Base-by-base conservation (phyloP, 1,140 invertebrate genomes). In the Bombyx mandarina region DNA sequence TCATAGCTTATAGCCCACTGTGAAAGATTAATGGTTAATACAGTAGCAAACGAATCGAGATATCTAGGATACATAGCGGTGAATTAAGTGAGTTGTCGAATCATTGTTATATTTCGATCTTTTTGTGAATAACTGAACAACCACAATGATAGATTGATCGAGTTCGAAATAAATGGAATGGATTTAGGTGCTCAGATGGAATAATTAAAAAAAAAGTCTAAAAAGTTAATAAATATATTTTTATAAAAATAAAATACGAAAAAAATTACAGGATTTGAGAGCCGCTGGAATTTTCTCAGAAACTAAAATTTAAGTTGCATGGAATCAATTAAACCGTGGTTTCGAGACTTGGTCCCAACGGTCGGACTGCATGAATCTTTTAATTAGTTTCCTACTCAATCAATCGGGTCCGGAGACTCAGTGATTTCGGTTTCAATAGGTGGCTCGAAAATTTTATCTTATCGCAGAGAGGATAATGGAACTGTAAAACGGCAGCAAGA, bases 301-400 rank as follows among this genome's bases (percentile, higher is more conserved):
- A 62, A 42, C 64, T 59, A 52, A 58, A 61, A 69, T 63, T 60
- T 62, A 43, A 67, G 57, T 56, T 62, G 52, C 71, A 63, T 69
- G 60, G 82, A 86, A 86, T 84, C 79, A 82, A 84, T 84, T 86
- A 84, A 65, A 64, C 66, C 75, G 70, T 77, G 68, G 63, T 70
- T 63, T 68, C 69, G 65, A 66, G 65, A 42, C n/a, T 61, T 56
- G 66, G 56, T 69, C 66, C 75, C 71, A 73, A 67, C 56, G 59
- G 60, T 67, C 52, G 55, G 55, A 50, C 63, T 58, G n/a, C 65
- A 71, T 59, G 70, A 74, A 72, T 66, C 66, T 75, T 75, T 67
- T 84, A 82, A 83, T 83, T 83, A 80, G 60, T 66, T 70, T 67
- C 69, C 67, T 61, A 67, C 56, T 60, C 66, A 75, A 81, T 75